These are phyloP conservation scores for Tachypleus tridentatus DNA, from an alignment of 1,140 invertebrate genomes.

Conservation along the genomic window DNA sequence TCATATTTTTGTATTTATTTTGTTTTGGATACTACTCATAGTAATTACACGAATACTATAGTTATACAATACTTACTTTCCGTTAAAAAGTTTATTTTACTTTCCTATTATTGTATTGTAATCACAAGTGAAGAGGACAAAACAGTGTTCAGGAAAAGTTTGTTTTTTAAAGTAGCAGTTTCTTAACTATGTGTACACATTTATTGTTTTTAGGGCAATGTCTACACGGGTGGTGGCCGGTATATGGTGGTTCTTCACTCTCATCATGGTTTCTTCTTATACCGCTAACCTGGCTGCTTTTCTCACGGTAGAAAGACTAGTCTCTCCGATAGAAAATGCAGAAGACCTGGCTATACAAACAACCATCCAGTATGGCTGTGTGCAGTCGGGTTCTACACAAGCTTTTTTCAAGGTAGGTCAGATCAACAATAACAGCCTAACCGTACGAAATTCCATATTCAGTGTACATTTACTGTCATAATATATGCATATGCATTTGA, in stretches of 20 bases:
- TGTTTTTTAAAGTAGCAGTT: slow-evolving; percentile 45
- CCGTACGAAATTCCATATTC: background rate
- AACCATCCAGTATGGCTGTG: slow-evolving; percentile 41
- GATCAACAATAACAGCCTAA: background rate
- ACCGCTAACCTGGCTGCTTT: slow-evolving; percentile 47
- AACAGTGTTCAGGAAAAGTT: slow-evolving; percentile 60
- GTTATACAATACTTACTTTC: too few relatives aligned
- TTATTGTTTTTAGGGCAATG: slow-evolving; percentile 26
- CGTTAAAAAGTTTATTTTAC: slow-evolving; percentile 15
- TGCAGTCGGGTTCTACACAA: slow-evolving; percentile 39
- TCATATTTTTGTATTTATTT: too few relatives aligned
- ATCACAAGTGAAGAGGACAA: slow-evolving; percentile 68
- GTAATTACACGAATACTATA: too few relatives aligned
- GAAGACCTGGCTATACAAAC: slow-evolving; percentile 45
- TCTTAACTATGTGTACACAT: background rate
- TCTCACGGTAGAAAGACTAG: slow-evolving; percentile 45
- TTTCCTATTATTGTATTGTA: slow-evolving; percentile 66
- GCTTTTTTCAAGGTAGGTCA: slow-evolving; percentile 33
- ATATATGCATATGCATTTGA: too few relatives aligned
- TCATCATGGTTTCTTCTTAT: slow-evolving; percentile 46
- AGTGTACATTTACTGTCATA: background rate
- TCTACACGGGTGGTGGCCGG: slow-evolving; percentile 36
- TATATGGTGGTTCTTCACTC: slow-evolving; percentile 45
- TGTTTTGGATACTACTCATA: too few relatives aligned
- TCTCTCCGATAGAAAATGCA: slow-evolving; percentile 41